phyloP scores from a whole-genome alignment of 1,140 invertebrate genomes.

The Ganaspis sp. region DNA sequence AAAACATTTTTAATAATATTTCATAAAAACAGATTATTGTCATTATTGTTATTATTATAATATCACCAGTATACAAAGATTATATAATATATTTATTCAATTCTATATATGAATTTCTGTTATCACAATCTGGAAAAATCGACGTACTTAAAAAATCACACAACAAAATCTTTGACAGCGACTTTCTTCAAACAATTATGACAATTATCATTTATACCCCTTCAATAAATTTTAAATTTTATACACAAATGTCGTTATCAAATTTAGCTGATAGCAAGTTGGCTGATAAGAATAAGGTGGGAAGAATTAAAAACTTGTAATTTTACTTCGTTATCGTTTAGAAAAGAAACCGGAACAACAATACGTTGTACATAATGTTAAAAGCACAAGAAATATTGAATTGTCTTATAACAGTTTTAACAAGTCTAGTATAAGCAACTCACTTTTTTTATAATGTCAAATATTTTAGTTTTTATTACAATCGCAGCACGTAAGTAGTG shows the following conservation, averaged over 20 bases:
- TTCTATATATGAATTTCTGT: too few relatives aligned
- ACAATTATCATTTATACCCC: neutral
- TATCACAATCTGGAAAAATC: too few relatives aligned
- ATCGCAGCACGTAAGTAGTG: neutral
- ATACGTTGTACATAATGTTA: constrained; percentile 1
- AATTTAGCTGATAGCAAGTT: constrained; percentile 3
- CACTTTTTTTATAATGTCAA: neutral
- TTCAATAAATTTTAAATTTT: neutral
- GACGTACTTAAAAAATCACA: neutral
- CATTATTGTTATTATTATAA: too few relatives aligned
- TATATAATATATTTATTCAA: too few relatives aligned
- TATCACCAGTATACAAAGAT: too few relatives aligned
- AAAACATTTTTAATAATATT: too few relatives aligned
- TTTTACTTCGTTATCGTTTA: constrained; percentile 27
- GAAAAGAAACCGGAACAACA: constrained; percentile 20
- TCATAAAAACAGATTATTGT: too few relatives aligned
- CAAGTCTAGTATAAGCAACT: neutral
- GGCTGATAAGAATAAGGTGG: neutral
- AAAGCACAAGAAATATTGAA: neutral
- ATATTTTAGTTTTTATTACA: constrained; percentile 10
- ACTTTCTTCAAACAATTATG: neutral
- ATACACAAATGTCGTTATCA: neutral
- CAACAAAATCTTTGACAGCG: neutral
- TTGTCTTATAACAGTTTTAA: neutral
- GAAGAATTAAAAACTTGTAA: constrained; percentile 23